These are phyloP conservation scores for Drosophila takahashii DNA, from an alignment of 1,140 invertebrate genomes.

Conservation along the genomic window DNA sequence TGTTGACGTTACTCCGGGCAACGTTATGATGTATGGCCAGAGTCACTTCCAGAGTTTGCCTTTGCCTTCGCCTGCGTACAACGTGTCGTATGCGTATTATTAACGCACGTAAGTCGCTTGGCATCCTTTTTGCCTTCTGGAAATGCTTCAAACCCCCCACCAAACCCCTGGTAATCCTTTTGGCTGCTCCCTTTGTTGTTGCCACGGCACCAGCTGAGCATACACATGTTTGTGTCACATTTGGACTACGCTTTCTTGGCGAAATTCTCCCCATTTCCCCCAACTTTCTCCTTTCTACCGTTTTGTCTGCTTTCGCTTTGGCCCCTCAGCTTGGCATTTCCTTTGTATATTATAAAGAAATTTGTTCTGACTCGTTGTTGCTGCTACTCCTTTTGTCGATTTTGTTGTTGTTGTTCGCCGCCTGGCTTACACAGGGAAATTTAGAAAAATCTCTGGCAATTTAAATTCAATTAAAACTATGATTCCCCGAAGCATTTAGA, in stretches of 20 bases:
- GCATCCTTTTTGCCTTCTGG: slow-evolving; percentile 1
- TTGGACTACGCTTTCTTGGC: slow-evolving; percentile 49
- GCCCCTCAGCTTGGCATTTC: slow-evolving; percentile 70
- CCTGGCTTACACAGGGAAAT: slow-evolving; percentile 21
- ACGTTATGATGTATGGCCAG: slow-evolving; percentile 68
- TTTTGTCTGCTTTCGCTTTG: slow-evolving; percentile 34
- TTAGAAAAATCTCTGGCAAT: slow-evolving; percentile 1
- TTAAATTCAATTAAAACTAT: slow-evolving; percentile 5
- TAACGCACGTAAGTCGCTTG: slow-evolving; percentile 69
- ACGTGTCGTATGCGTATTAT: slow-evolving; percentile 77
- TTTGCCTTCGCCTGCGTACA: slow-evolving; percentile 34
- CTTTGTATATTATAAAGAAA: slow-evolving; percentile 83
- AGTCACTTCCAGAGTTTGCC: slow-evolving; percentile 42
- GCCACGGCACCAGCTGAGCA: slow-evolving; percentile 66
- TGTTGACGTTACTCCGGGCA: slow-evolving; percentile 55
- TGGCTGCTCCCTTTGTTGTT: slow-evolving; percentile 68
- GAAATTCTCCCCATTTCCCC: slow-evolving; percentile 11
- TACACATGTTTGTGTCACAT: slow-evolving; percentile 82
- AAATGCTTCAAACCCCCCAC: neutral
- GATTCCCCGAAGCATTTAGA: neutral
- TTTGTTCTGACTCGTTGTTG: slow-evolving; percentile 54
- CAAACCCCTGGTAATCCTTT: slow-evolving; percentile 65
- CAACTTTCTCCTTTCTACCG: neutral
- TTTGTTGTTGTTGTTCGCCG: slow-evolving; percentile 44
- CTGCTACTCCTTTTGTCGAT: slow-evolving; percentile 32